phyloP scores from a whole-genome alignment of 2,797 vertebrate genomes.

The Lepilemur ruficaudatus region DNA sequence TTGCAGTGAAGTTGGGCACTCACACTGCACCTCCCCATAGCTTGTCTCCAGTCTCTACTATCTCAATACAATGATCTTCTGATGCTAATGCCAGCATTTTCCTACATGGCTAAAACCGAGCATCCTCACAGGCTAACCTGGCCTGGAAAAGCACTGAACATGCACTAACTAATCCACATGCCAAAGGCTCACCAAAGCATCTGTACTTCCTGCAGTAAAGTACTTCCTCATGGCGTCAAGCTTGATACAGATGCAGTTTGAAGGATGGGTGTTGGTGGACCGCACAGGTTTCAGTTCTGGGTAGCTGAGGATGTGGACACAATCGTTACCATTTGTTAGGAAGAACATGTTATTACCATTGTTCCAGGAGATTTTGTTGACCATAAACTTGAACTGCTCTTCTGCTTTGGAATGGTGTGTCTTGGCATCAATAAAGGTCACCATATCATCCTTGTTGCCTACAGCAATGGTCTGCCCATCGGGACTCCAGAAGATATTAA shows the following conservation, averaged over 20 bases:
- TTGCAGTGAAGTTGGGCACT: conserved; percentile 98
- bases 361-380: conserved; percentile 99
- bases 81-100: conserved; percentile 98
- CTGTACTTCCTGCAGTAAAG: conserved; percentile 97
- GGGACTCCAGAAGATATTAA: conserved; percentile 99
- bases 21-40: conserved; percentile 98
- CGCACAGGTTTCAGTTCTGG: conserved; percentile 98
- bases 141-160: conserved; percentile 96
- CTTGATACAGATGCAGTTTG: conserved; percentile 99
- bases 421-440: conserved; percentile 98
- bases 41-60: conserved; percentile 98
- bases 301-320: conserved; percentile 98
- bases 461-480: conserved; percentile 98
- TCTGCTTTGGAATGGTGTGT: conserved; percentile 94
- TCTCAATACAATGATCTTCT: conserved; percentile 98
- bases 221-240: conserved; percentile 98
- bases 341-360: conserved; percentile 99
- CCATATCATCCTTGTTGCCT: conserved; percentile 98
- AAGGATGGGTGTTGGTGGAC: conserved; percentile 98
- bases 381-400: conserved; percentile 99
- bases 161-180: conserved; percentile 96
- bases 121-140: conserved; percentile 98
- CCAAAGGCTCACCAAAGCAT: conserved; percentile 97
- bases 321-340: conserved; percentile 97
- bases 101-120: conserved; percentile 97